A percentile compares a stretch with the other conserved stretches of the same genome.
Evolutionary conservation across 37 sponge, comb jelly and placozoan genomes (phyloP).

Genomic region (Aplysina aerophoba): DNA sequence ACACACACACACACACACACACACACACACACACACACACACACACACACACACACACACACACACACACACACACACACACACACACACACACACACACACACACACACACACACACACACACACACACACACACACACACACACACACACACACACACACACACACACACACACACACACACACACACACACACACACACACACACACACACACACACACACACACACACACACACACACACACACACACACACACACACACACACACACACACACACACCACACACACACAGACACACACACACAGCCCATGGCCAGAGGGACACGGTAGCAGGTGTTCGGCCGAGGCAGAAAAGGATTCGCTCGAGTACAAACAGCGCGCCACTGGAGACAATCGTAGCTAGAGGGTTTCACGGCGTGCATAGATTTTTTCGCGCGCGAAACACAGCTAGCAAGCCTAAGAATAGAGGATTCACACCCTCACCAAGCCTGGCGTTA

Average conservation of each 20-base stretch:
- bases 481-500: too few relatives aligned
- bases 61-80: constrained; percentile 25
- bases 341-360: too few relatives aligned
- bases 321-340: too few relatives aligned
- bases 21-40: constrained; percentile 9
- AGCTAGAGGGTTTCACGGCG: too few relatives aligned
- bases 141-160: neutral
- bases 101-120: constrained; percentile 18
- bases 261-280: constrained; percentile 10
- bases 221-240: neutral
- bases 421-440: too few relatives aligned
- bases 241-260: neutral
- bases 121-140: constrained; percentile 11
- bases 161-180: neutral
- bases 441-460: too few relatives aligned
- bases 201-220: neutral
- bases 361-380: too few relatives aligned
- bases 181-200: neutral
- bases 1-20: constrained; percentile 9
- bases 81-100: constrained; percentile 27
- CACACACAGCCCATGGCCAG: too few relatives aligned
- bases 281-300: constrained; percentile 17
- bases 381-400: too few relatives aligned
- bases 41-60: constrained; percentile 12
- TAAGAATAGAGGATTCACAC: too few relatives aligned